These are phyloP conservation scores for Diglossa cyanea DNA, from an alignment of 2,797 vertebrate species.

Conservation along the genomic window DNA sequence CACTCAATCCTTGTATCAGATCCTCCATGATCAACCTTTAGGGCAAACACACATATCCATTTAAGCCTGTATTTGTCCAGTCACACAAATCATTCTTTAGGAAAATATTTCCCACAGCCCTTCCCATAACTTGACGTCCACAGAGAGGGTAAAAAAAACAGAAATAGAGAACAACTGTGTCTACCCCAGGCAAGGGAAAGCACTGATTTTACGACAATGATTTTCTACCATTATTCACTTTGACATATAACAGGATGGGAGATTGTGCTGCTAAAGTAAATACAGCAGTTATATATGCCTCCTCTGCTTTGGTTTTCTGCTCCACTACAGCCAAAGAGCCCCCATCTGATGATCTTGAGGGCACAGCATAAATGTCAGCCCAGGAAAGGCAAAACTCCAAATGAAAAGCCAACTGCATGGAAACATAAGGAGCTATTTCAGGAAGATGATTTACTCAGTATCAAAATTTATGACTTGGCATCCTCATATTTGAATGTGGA, in stretches of 20 bases:
- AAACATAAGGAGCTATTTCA: not conserved
- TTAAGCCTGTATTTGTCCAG: slow-evolving; percentile 58
- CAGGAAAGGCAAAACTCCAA: not conserved
- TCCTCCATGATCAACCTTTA: not conserved
- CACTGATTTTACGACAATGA: slow-evolving; percentile 3
- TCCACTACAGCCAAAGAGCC: slow-evolving; percentile 1
- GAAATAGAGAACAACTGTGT: not conserved
- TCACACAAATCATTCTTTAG: slow-evolving; percentile 46
- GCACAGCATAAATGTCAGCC: not conserved
- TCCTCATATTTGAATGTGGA: not conserved
- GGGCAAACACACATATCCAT: slow-evolving; percentile 32
- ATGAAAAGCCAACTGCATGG: not conserved
- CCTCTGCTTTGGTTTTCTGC: slow-evolving; percentile 24
- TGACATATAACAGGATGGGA: slow-evolving; percentile 23
- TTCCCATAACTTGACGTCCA: slow-evolving; percentile 47
- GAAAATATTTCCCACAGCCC: slow-evolving; percentile 59
- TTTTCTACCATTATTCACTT: slow-evolving; percentile 37
- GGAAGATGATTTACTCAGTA: not conserved
- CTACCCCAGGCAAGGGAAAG: slow-evolving; percentile 9
- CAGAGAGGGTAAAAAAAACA: slow-evolving; percentile 42
- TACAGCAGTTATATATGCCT: not conserved
- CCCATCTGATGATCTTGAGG: slow-evolving; percentile 11
- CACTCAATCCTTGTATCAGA: slow-evolving; percentile 46
- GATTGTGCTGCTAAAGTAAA: slow-evolving; percentile 36
- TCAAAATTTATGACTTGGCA: not conserved